Evolutionary conservation across 2,113 vertebrate genomes (phyloP).

Genomic region (Alaudala cheleensis): DNA sequence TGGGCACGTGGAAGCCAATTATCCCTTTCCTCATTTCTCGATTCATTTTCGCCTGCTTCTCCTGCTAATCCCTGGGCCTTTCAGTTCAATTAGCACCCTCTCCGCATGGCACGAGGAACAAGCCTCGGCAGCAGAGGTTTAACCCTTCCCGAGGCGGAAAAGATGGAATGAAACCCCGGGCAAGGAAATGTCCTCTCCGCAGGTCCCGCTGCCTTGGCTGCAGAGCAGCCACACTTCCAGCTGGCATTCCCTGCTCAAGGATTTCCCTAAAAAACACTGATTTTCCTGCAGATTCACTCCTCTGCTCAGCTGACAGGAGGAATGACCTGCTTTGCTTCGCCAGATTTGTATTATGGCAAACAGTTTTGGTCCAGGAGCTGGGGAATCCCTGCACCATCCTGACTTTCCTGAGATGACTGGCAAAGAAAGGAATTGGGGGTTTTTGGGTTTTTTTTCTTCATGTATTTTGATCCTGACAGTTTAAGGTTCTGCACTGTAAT

Average conservation of each 20-base stretch:
- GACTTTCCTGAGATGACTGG: not conserved
- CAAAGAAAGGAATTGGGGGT: not conserved
- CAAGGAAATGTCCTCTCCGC: not conserved
- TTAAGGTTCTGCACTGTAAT: not conserved
- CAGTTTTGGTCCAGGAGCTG: not conserved
- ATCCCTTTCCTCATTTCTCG: not conserved
- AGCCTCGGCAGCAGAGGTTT: not conserved
- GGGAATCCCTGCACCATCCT: not conserved
- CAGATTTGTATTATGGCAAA: rapidly evolving
- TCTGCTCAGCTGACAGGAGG: not conserved
- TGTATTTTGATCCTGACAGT: not conserved
- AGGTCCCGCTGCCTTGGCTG: rapidly evolving
- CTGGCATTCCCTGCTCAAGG: not conserved
- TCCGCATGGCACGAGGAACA: not conserved
- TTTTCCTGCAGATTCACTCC: not conserved
- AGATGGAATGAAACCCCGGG: not conserved
- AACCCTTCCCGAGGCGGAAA: not conserved
- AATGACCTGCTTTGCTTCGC: not conserved
- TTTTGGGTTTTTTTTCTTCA: rapidly evolving
- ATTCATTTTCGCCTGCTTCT: not conserved
- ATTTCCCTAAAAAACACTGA: not conserved
- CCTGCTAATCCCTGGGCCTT: not conserved
- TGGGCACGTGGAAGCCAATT: not conserved
- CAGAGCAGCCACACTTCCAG: not conserved
- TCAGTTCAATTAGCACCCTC: not conserved